Conservation (phyloP, 53 echinoderm and acorn worm genomes). For the Patiria pectinifera region DNA sequence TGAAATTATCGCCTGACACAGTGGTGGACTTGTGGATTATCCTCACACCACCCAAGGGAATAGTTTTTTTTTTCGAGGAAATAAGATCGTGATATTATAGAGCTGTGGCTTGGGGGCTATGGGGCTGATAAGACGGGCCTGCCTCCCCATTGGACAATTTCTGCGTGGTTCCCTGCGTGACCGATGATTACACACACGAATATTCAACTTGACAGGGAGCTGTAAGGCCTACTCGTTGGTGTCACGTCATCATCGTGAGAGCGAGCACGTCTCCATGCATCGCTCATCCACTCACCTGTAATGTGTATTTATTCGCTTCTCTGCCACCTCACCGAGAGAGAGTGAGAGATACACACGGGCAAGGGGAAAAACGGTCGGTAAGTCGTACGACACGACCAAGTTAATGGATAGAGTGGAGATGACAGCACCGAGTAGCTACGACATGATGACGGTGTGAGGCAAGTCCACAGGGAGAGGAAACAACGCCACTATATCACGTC, state of each 20-base stretch:
- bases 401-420: slow-evolving; percentile 19
- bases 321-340: neutral
- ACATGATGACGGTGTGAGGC: slow-evolving; percentile 35
- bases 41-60: slow-evolving; percentile 29
- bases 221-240: neutral
- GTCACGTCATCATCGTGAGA: neutral
- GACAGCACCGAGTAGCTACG: neutral
- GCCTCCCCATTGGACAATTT: neutral
- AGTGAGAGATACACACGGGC: neutral
- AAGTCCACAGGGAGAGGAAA: slow-evolving; percentile 18
- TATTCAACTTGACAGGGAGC: neutral
- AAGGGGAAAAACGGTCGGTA: neutral
- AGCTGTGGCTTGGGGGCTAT: neutral
- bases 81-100: neutral
- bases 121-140: neutral
- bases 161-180: slow-evolving; percentile 20
- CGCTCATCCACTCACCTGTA: slow-evolving; percentile 5
- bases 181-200: neutral
- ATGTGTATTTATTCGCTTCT: slow-evolving; percentile 32
- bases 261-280: neutral
- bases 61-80: neutral
- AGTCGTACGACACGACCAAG: neutral
- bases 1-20: neutral
- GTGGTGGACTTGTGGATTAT: slow-evolving; percentile 36
- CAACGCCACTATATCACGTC: slow-evolving; percentile 33